Base-by-base conservation (phyloP, 2,797 vertebrate species). In the Sorex maritimensis region DNA sequence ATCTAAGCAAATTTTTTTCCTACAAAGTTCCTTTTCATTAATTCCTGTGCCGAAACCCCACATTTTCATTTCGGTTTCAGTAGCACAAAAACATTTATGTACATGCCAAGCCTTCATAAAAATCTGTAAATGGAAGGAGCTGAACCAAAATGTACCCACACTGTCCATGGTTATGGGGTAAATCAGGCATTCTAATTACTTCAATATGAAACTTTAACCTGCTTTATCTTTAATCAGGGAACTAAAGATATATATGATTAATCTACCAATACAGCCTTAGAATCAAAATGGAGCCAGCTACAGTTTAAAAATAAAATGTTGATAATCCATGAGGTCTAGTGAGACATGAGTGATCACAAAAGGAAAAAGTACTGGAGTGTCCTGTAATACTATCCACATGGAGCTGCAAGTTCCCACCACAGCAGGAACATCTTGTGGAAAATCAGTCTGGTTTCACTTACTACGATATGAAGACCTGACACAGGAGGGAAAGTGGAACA, bases 221-320 rank as follows among this genome's bases (percentile, higher is more conserved):
- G n/a, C 19, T 44, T 55, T 30, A 74, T 77, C 49, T 72, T 80
- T 41, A 87, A 61, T 52, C n/a, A 69, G 69, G 49, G 93, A 90
- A 91, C 46, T 28, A 46, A 38, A 88, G 38, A 82, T 34, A n/a
- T 30, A 78, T 21, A 80, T 34, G 41, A 81, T 81, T 75, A 24
- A 77, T 83, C 21, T 90, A 81, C 24, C 44, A 79, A 34, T 30
- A 71, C 91, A 81, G 52, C 63, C 49, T 78, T 65, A 92, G 28
- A 68, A 68, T 91, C 75, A 28, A 85, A 93, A 88, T 15, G 11
- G 6, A 81, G 21, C 73, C 49, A 41, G 26, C 46, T 61, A 77
- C 30, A 88, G 26, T 34, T 88, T 79, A 12, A 30, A 81, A 87
- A 89, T 46, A 86, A 95, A 92, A 28, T n/a, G 46, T 52, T 69